Evolutionary conservation across 1,140 invertebrate species (phyloP), one percentile per base, ranked within the genome.

Genomic region (Pseudomyrmex concolor): DNA sequence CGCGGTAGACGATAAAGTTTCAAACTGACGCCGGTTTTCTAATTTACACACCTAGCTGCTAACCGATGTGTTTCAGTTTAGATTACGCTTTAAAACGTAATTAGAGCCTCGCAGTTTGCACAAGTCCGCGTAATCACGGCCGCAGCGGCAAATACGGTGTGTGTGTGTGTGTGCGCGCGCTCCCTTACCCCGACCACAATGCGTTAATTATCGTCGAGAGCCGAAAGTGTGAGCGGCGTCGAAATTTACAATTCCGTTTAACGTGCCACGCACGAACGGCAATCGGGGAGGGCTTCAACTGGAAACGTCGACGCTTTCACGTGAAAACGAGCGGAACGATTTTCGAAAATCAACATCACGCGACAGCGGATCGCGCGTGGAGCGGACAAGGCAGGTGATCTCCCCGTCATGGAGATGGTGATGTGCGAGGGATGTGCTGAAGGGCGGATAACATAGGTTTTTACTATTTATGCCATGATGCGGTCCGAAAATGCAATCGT

Each of bases 401-500:
- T 57, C n/a, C n/a, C 73, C 25, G 62, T 77, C 50, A 71, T 50
- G 34, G 82, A 34, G 34, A 78, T n/a, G 43, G 45, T 0, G 34
- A 34, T 15, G 43, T 25, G 43, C 34, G 2, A 45, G 7, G 9
- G 34, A 34, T 34, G 34, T 48, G 83, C 22, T 48, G 57, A 68
- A 59, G 66, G 45, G 80, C 34, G 25, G 50, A 34, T 73, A 73
- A 66, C 45, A 51, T 81, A 70, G 60, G 71, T 90, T 90, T 86
- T 90, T 88, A 90, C 87, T 91, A 92, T 92, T 91, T 91, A 85
- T 91, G 89, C 85, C 87, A 87, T 85, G 84, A 74, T 64, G 86
- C 85, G 88, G 83, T 55, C 85, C 82, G 91, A 92, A 93, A 93
- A 93, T 92, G 91, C 91, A 93, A 92, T 92, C 89, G 89, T 92